Evolutionary conservation across 2,113 vertebrate genomes (phyloP), one percentile per base, ranked within the genome.

Genomic region (Cisticola juncidis): DNA sequence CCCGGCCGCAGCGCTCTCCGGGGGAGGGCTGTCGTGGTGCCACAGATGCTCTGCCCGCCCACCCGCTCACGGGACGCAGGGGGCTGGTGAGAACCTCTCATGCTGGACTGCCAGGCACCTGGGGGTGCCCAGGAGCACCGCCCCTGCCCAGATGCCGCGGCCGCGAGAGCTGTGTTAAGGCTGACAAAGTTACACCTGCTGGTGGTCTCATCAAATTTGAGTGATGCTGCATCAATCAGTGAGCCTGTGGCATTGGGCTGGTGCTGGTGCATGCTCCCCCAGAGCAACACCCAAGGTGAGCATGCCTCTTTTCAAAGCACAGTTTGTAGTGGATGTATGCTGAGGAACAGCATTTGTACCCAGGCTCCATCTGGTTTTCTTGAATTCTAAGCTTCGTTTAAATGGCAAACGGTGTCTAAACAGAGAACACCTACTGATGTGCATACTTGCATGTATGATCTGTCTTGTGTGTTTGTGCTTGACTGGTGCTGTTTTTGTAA

Each of bases 1-100:
- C n/a, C 40, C 4, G 22, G 20, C 5, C 4, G 18, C 54, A 31
- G 1, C 1, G 44, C 64, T 36, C 44, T 35, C 13, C 45, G 19
- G 9, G 9, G 16, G 3, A 50, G 4, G 11, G 36, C n/a, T 2
- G 18, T 4, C 1, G 3, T 3, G 16, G 9, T 1, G 33, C 6
- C 0, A 7, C 28, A 1, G n/a, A 9, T 31, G 53, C 31, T 28
- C 45, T 23, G 74, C 74, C 53, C 40, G 40, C 81, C 70, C 78
- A 21, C 77, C 33, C n/a, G 38, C 79, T 25, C 28, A 2, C 17
- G 10, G n/a, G 15, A 21, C 29, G 2, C 25, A 3, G 40, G 50
- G 5, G 23, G 66, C n/a, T 45, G 11, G 0, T 9, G 38, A 1
- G 14, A 22, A 14, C 24, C n/a, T 6, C 36, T 6, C 36, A 3